Conservation (phyloP, 2,888 invertebrate genomes). For the Eledone cirrhosa region DNA sequence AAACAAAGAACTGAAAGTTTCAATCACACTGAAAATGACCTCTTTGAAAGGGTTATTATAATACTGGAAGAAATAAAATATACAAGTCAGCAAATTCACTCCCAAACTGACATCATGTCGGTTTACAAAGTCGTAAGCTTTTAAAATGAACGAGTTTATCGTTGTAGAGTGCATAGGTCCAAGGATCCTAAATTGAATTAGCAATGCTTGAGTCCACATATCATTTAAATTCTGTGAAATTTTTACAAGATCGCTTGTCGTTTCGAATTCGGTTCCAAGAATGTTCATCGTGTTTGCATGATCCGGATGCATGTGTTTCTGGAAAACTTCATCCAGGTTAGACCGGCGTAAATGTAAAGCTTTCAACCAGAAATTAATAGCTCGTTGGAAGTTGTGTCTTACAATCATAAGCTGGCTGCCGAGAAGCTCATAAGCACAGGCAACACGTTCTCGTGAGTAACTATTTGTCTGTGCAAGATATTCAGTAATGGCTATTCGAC, state of each 20-base stretch:
- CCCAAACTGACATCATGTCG: neutral
- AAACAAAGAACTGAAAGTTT: no score
- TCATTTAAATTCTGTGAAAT: neutral
- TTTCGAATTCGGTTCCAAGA: neutral
- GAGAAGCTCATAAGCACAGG: neutral
- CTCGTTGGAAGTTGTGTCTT: neutral
- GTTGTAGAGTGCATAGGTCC: neutral
- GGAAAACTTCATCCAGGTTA: neutral
- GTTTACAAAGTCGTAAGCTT: neutral
- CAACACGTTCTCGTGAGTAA: neutral
- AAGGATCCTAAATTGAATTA: neutral
- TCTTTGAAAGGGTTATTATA: no score
- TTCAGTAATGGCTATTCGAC: neutral
- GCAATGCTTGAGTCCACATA: slow-evolving; percentile 11
- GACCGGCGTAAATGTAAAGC: neutral
- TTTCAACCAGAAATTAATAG: neutral
- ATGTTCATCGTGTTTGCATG: neutral
- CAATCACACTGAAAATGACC: no score
- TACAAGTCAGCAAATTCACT: neutral
- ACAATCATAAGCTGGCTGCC: neutral
- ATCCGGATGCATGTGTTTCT: neutral
- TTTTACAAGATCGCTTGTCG: neutral
- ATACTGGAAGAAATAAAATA: neutral
- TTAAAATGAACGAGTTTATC: neutral
- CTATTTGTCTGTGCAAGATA: neutral